These are phyloP conservation scores for Pseudomyrmex flavicornis DNA, from an alignment of 1,140 invertebrate genomes.

Conservation along the genomic window DNA sequence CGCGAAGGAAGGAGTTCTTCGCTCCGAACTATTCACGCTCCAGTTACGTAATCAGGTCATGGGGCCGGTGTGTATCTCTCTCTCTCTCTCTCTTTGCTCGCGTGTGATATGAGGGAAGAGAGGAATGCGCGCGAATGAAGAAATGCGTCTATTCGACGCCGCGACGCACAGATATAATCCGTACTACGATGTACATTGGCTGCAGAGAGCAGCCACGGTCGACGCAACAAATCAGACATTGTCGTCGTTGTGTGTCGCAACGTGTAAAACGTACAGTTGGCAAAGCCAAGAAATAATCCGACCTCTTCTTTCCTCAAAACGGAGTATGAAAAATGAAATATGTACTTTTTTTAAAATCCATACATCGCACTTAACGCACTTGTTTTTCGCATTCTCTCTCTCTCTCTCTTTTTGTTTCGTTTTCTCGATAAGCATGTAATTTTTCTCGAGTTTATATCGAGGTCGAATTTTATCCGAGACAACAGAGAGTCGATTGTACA, in stretches of 20 bases:
- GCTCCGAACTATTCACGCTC: constrained; percentile 65
- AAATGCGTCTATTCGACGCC: constrained; percentile 66
- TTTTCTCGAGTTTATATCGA: too few species aligned
- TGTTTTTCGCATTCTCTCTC: too few species aligned
- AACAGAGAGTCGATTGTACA: too few species aligned
- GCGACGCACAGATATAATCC: constrained; percentile 33
- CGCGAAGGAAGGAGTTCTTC: constrained; percentile 22
- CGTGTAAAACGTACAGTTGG: not conserved
- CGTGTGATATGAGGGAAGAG: not conserved
- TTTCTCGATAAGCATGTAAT: too few species aligned
- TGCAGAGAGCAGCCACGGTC: not conserved
- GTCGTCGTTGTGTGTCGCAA: not conserved
- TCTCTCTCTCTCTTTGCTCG: not conserved
- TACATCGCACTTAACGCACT: too few species aligned
- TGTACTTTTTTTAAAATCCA: too few species aligned
- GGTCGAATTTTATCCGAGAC: too few species aligned
- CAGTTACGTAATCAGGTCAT: constrained; percentile 70
- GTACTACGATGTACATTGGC: not conserved
- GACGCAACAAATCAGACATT: not conserved
- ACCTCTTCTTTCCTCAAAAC: not conserved
- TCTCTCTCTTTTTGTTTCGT: too few species aligned
- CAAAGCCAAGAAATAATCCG: not conserved
- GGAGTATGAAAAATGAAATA: too few species aligned
- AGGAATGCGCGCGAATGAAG: constrained; percentile 32
- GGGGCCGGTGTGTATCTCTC: constrained; percentile 38